Evolutionary conservation across 2,113 vertebrate genomes (phyloP).

Genomic region (Macquaria australasica): DNA sequence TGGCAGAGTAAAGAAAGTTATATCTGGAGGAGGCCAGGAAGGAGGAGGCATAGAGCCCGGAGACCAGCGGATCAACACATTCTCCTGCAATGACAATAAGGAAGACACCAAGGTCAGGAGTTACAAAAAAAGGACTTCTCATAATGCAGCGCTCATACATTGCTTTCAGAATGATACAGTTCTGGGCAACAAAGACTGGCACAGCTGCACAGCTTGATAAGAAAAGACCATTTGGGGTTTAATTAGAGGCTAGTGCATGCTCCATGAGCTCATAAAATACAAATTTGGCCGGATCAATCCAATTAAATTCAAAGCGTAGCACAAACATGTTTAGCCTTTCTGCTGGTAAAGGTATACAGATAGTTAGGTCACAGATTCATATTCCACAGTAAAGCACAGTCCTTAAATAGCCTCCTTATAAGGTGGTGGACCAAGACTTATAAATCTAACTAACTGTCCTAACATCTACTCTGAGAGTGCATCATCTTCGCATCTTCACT

Average conservation of each 20-base stretch:
- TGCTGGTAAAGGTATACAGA: background rate
- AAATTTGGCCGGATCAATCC: background rate
- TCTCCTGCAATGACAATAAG: slow-evolving; percentile 81
- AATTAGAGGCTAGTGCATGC: slow-evolving; percentile 14
- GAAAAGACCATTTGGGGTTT: slow-evolving; percentile 25
- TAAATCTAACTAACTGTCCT: slow-evolving; percentile 19
- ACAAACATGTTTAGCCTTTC: slow-evolving; percentile 16
- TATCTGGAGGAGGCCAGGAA: slow-evolving; percentile 95
- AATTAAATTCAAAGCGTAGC: slow-evolving; percentile 18
- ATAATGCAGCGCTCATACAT: slow-evolving; percentile 1
- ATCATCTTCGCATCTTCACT: slow-evolving; percentile 6
- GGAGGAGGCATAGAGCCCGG: slow-evolving; percentile 91
- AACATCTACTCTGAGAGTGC: background rate
- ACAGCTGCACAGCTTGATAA: slow-evolving; percentile 28
- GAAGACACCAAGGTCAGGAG: slow-evolving; percentile 12
- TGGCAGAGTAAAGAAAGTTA: slow-evolving; percentile 91
- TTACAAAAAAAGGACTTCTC: background rate
- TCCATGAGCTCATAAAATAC: background rate
- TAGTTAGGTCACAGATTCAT: slow-evolving; percentile 1
- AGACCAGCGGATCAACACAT: slow-evolving; percentile 93
- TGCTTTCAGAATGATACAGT: background rate
- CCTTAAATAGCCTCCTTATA: background rate
- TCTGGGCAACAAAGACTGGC: slow-evolving; percentile 15
- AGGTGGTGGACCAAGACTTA: background rate
- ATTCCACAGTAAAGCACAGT: background rate